These are phyloP conservation scores for Leptinotarsa rubiginosa DNA, from an alignment of 2,888 invertebrate genomes.

Conservation along the genomic window DNA sequence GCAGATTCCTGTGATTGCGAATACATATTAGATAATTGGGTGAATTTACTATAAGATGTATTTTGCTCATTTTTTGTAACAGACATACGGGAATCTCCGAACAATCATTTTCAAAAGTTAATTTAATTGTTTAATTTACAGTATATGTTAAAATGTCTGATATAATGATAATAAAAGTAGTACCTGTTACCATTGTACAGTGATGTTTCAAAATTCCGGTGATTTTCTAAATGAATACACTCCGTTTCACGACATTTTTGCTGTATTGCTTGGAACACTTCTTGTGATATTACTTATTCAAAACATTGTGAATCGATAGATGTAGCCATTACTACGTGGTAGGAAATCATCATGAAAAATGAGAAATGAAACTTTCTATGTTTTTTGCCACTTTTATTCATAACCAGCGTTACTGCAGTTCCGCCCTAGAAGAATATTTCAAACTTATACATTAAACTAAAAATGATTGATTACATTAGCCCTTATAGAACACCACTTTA, in stretches of 20 bases:
- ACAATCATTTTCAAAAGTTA: background rate
- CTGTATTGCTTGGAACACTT: background rate
- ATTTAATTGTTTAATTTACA: constrained; percentile 5
- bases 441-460: too few relatives aligned
- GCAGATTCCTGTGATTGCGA: too few relatives aligned
- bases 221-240: background rate
- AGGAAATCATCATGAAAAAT: too few relatives aligned
- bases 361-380: too few relatives aligned
- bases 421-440: too few relatives aligned
- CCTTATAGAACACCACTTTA: too few relatives aligned
- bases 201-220: constrained; percentile 7
- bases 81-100: background rate
- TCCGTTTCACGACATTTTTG: background rate
- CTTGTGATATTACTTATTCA: background rate
- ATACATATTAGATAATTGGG: background rate
- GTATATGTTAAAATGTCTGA: constrained; percentile 5
- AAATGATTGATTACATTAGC: too few relatives aligned
- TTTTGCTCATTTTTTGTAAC: constrained; percentile 10
- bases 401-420: too few relatives aligned
- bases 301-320: too few relatives aligned
- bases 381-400: background rate
- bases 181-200: background rate
- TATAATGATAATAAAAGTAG: background rate
- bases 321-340: too few relatives aligned
- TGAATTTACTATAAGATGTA: background rate